Base-by-base conservation (phyloP, 2,797 vertebrate genomes). In the Malurus splendens region DNA sequence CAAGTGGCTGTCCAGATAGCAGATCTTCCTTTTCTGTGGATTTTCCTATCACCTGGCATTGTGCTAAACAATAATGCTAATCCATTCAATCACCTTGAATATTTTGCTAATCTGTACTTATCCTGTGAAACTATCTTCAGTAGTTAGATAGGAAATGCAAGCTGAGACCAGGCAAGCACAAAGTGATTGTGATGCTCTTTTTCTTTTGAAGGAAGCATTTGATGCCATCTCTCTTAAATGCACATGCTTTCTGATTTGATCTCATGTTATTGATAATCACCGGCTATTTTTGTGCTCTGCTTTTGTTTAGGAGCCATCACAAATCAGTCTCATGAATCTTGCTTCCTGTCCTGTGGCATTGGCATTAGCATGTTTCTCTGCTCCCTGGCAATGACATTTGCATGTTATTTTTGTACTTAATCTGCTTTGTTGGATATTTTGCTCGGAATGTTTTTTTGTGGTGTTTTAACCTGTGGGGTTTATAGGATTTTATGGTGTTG, bases 21-120 rank as follows among this genome's bases (percentile, higher is more conserved):
- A 87, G 41, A 74, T 85, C 80, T 90, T 72, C 82, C 90, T 90
- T 84, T 71, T 89, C 86, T 83, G 55, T 62, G 51, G 74, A 67
- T 92, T 93, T 93, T 93, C 74, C 67, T 77, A 79, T 90, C 84
- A 90, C 89, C 59, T 91, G 68, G 72, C 89, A 94, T 91, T 91
- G 87, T 91, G 87, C 84, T 94, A 82, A 90, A 94, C 92, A 94
- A 95, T 92, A 76, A 70, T 64, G 42, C 85, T 93, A 90, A 94
- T 91, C 84, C 66, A 47, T 94, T 94, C 87, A 90, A 82, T 94
- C 90, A 82, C 85, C 74, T 68, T 79, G 82, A 92, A 91, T 91
- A 64, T 84, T 93, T 93, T 85, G 62, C 62, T 96, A 87, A 95
- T 94, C 94, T 93, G 77, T 47, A 82, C 64, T 95, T 93, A 80